A percentile compares a stretch with the other conserved stretches of the same genome.
These are phyloP conservation scores for Willisornis vidua DNA, from an alignment of 2,113 vertebrate species.

Conservation along the genomic window DNA sequence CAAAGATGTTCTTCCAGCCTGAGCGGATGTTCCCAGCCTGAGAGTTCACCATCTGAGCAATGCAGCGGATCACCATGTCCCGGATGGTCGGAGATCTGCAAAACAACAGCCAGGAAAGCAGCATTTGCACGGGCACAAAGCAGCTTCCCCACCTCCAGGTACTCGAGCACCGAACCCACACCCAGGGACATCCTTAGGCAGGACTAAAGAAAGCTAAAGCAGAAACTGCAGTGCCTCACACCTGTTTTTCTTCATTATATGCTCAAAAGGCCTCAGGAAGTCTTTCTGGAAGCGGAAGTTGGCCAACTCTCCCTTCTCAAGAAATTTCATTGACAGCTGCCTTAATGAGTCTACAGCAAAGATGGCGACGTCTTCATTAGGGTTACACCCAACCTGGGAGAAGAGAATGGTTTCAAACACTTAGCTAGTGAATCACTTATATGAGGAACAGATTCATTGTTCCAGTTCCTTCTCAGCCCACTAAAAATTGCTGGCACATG, in stretches of 20 bases:
- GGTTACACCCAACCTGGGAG: conserved; percentile 93
- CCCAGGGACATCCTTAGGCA: not conserved
- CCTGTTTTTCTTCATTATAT: conserved; percentile 99
- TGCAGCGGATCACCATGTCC: conserved; percentile 97
- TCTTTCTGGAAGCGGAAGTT: conserved; percentile 99
- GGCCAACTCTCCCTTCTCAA: conserved; percentile 96
- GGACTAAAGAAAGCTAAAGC: not conserved
- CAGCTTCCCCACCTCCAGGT: not conserved
- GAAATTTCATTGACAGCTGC: conserved; percentile 98
- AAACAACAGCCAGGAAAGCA: not conserved
- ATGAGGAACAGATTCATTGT: not conserved
- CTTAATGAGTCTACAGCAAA: conserved; percentile 96
- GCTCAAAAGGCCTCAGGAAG: conserved; percentile 95
- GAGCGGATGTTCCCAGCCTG: conserved; percentile 96
- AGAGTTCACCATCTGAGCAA: conserved; percentile 98
- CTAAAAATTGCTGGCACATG: not conserved
- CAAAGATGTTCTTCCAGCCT: conserved; percentile 99
- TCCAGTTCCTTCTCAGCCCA: not conserved
- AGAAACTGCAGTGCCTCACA: conserved; percentile 35
- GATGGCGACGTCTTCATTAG: conserved; percentile 97
- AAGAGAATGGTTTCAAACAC: not conserved
- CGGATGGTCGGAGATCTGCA: conserved; percentile 92
- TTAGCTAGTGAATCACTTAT: not conserved
- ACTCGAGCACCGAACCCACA: not conserved
- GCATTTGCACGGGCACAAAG: not conserved